Conservation (phyloP, 2,113 vertebrate species). For the Mustela nigripes region DNA sequence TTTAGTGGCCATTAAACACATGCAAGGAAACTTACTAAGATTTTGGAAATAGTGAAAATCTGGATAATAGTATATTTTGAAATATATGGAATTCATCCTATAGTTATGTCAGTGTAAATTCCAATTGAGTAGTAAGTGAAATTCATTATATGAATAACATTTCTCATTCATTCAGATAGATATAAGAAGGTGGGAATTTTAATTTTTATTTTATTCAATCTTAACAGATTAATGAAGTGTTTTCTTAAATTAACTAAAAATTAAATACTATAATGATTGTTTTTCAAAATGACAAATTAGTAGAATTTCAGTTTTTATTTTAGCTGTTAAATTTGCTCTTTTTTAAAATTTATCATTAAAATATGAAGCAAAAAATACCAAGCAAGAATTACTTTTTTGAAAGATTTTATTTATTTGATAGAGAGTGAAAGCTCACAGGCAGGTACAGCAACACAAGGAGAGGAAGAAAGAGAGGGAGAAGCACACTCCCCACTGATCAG, state of each 20-base stretch:
- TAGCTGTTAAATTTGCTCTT: conserved; percentile 46
- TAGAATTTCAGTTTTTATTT: conserved; percentile 58
- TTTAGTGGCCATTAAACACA: neutral
- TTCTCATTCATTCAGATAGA: neutral
- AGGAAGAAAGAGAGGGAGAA: neutral
- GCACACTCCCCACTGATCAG: neutral
- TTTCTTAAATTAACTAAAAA: conserved; percentile 56
- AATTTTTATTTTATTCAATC: conserved; percentile 24
- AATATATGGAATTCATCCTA: neutral
- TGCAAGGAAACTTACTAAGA: neutral
- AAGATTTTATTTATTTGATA: neutral
- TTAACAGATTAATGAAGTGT: conserved; percentile 33
- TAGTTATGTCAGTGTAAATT: neutral
- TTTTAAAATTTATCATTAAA: conserved; percentile 55
- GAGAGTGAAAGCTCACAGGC: neutral
- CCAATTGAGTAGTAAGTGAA: neutral
- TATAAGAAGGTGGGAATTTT: conserved; percentile 46
- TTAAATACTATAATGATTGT: conserved; percentile 29
- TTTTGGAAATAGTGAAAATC: neutral
- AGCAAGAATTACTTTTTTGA: neutral
- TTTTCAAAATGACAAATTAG: conserved; percentile 68
- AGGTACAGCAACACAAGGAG: neutral
- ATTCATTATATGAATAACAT: neutral
- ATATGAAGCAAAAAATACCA: neutral
- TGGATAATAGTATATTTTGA: neutral